Evolutionary conservation across 2,888 invertebrate species (phyloP).

Genomic region (Amphipoea oculea): DNA sequence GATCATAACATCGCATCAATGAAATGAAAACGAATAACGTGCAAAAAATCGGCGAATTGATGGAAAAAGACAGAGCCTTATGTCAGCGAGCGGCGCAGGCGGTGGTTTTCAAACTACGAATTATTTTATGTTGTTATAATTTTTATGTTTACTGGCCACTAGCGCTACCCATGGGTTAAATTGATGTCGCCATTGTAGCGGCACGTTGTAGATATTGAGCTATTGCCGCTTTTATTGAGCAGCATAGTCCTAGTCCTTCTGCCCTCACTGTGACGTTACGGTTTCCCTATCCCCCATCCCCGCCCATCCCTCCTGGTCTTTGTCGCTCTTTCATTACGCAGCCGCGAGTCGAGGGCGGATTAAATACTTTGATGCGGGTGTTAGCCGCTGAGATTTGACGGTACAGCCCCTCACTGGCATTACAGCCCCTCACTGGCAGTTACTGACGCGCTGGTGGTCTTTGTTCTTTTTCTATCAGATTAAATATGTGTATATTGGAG

Average conservation of each 20-base stretch:
- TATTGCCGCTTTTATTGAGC: not conserved
- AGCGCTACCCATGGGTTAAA: no score
- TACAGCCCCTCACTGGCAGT: constrained; percentile 7
- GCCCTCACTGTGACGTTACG: not conserved
- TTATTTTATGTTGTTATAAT: no score
- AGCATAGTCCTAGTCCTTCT: constrained; percentile 23
- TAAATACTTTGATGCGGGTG: constrained; percentile 72
- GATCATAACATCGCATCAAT: no score
- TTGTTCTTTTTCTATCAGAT: constrained; percentile 24
- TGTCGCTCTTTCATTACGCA: constrained; percentile 73
- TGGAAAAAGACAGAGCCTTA: no score
- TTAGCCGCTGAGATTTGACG: constrained; percentile 50
- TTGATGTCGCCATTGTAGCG: no score
- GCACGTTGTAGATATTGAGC: not conserved
- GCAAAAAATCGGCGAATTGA: no score
- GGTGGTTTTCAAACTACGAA: no score
- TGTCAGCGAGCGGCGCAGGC: no score
- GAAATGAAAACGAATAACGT: no score
- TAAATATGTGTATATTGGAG: constrained; percentile 11
- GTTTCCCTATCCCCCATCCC: constrained; percentile 7
- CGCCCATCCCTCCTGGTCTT: constrained; percentile 44
- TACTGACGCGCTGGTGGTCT: constrained; percentile 27
- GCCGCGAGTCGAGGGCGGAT: constrained; percentile 65
- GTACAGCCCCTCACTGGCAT: constrained; percentile 23
- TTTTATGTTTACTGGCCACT: no score